These are phyloP conservation scores for Pseudococcus longispinus DNA, from an alignment of 2,888 invertebrate species.

Conservation along the genomic window DNA sequence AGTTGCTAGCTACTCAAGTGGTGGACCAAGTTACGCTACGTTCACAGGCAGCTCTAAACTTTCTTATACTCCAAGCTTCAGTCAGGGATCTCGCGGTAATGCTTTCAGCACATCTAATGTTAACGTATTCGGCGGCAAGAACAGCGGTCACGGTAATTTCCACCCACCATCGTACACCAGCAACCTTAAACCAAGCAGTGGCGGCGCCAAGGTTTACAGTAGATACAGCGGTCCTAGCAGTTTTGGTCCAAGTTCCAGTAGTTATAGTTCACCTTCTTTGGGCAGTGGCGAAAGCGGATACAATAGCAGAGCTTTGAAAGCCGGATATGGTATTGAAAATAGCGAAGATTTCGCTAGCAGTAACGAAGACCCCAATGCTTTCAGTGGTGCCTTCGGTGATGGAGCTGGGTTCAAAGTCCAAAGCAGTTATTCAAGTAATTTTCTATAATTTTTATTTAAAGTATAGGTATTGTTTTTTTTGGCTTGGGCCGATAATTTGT, in stretches of 20 bases:
- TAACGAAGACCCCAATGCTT: slow-evolving; percentile 46
- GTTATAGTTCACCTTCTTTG: background rate
- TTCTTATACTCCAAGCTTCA: slow-evolving; percentile 13
- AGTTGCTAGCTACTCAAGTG: slow-evolving; percentile 52
- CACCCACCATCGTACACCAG: slow-evolving; percentile 41
- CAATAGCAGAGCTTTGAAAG: slow-evolving; percentile 52
- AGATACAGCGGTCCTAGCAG: slow-evolving; percentile 29
- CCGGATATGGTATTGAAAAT: slow-evolving; percentile 12
- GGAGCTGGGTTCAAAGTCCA: slow-evolving; percentile 55
- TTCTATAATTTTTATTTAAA: background rate
- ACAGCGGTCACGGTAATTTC: slow-evolving; percentile 48
- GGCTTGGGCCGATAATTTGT: background rate
- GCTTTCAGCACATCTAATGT: slow-evolving; percentile 54
- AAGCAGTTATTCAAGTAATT: slow-evolving; percentile 56
- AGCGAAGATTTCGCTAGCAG: slow-evolving; percentile 38
- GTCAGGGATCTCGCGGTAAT: slow-evolving; percentile 47
- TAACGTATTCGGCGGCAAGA: slow-evolving; percentile 14
- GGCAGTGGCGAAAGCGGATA: slow-evolving; percentile 32
- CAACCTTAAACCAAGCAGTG: slow-evolving; percentile 12
- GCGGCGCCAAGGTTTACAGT: slow-evolving; percentile 44
- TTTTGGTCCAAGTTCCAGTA: background rate
- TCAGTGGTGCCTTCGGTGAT: slow-evolving; percentile 27
- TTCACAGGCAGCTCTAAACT: slow-evolving; percentile 25
- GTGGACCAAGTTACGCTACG: slow-evolving; percentile 53
- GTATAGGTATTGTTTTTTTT: background rate